Base-by-base conservation (phyloP, 37 sponge, comb jelly and placozoan genomes). In the Petrosia ficiformis region DNA sequence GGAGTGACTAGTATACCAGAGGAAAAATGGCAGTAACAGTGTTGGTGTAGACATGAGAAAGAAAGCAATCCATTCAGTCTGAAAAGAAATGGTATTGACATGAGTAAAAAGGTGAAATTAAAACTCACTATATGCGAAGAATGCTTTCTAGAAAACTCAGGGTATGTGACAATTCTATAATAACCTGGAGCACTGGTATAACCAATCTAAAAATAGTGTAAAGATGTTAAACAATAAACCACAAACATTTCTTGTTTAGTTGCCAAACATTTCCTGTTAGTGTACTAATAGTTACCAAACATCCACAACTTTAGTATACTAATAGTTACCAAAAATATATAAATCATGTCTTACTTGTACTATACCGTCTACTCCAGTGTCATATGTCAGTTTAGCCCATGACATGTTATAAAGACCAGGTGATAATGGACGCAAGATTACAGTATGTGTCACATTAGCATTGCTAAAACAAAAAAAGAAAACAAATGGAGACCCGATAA, bases 61-160 rank as follows among this genome's bases (percentile, higher is more conserved):
- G 73, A 95, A 91, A n/a, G 92, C 92, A 32, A 90, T 43, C 95
- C 95, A 95, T n/a, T 95, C 95, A 57, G 86, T 67, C 91, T 90
- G 71, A 5, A 29, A 32, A 26, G 41, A 38, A n/a, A n/a, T n/a
- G n/a, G n/a, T n/a, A n/a, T n/a, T 8, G 4, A 41, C 1, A 61
- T 36, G 1, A 24, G 4, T 25, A 2, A 25, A 31, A 29, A 63
- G 14, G 3, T 16, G 14, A 37, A 3, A 60, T 8, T 3, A 39
- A 19, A 74, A 37, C 89, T 78, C 70, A 90, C 91, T 70, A 88
- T 30, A 73, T 92, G 95, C 43, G 79, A 48, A 36, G 79, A 86
- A 41, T 84, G 70, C 59, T 75, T 78, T 8, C 95, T 68, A 40
- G 90, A 71, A 76, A 83, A 94, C 26, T 86, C 91, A 16, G 77